Percentiles rank a stretch among this genome's conserved stretches.
Conservation (phyloP, 2,797 vertebrate species). For the Chrysocyon brachyurus region DNA sequence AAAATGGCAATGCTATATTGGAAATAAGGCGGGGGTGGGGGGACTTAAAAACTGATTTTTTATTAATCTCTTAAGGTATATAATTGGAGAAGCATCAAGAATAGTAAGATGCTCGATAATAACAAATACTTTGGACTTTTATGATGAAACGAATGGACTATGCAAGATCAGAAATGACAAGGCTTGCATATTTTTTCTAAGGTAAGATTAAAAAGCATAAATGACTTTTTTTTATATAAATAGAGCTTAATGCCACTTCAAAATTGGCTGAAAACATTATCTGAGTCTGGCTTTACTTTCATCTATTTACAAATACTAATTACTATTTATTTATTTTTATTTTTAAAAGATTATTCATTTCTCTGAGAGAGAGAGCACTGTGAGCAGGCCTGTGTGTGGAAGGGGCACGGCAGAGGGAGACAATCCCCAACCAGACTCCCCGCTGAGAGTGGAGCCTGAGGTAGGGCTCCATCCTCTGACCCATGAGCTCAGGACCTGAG, state of each 20-base stretch:
- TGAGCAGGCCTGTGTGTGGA: background rate
- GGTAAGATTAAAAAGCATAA: background rate
- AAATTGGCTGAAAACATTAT: background rate
- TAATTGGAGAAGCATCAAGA: background rate
- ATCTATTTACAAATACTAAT: background rate
- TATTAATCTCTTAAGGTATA: background rate
- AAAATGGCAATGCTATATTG: slow-evolving; percentile 42
- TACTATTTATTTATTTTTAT: background rate
- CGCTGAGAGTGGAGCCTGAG: background rate
- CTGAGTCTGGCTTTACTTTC: background rate
- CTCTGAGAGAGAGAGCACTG: background rate
- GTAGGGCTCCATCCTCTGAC: background rate
- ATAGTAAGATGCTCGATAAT: background rate
- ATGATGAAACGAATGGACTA: background rate
- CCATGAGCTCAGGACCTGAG: background rate
- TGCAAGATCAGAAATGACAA: background rate
- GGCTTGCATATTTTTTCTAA: background rate
- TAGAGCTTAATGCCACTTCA: background rate
- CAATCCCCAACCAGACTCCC: background rate
- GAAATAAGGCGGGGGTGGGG: background rate
- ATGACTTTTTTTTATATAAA: background rate
- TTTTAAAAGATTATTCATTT: background rate
- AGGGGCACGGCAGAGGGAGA: background rate
- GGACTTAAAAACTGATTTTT: background rate
- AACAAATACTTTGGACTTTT: background rate